A percentile compares a stretch with the other conserved stretches of the same genome.
Conservation (phyloP, 2,797 vertebrate species). For the Onychomys arenicola region DNA sequence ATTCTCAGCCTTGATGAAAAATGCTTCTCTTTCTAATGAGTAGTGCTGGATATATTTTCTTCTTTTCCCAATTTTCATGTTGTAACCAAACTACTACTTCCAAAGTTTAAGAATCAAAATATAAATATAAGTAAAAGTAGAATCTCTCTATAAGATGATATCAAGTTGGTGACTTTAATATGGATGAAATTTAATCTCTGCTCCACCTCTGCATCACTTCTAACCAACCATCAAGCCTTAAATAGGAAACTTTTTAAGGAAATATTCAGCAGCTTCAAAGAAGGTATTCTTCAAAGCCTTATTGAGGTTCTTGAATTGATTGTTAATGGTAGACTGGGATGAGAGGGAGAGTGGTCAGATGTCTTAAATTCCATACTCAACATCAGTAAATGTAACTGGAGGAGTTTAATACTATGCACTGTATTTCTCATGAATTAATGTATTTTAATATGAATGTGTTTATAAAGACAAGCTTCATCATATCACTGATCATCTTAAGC, state of each 20-base stretch:
- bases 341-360: neutral
- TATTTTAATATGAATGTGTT: neutral
- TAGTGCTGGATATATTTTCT: neutral
- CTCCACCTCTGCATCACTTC: neutral
- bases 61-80: neutral
- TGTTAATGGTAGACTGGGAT: neutral
- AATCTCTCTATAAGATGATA: neutral
- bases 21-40: neutral
- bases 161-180: neutral
- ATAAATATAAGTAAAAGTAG: neutral
- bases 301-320: neutral
- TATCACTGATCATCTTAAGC: neutral
- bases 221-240: neutral
- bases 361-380: neutral
- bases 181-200: neutral
- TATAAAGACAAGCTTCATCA: neutral
- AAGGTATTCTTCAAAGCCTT: neutral
- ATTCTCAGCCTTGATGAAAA: neutral
- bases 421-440: neutral
- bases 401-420: neutral
- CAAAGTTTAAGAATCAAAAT: neutral
- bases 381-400: neutral
- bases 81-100: neutral
- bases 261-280: neutral
- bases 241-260: neutral